Percentiles rank a stretch among this genome's conserved stretches.
These are phyloP conservation scores for Bombus pascuorum DNA, from an alignment of 1,140 invertebrate species.

Conservation along the genomic window DNA sequence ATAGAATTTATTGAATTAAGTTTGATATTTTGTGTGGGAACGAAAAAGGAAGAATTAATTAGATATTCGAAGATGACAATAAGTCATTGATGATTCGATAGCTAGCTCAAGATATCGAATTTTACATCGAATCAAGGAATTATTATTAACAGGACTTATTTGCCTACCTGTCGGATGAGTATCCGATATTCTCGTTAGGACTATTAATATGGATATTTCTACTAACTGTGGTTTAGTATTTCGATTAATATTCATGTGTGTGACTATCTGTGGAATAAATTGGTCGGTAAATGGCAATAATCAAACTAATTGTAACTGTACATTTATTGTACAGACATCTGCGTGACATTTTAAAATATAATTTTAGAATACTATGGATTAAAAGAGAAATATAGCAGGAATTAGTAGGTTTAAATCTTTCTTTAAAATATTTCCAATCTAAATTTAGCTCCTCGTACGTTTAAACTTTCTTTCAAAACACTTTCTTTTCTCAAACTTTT, in stretches of 20 bases:
- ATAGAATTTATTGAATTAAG: neutral
- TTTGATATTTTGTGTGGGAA: neutral
- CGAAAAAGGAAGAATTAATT: neutral
- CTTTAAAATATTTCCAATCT: neutral
- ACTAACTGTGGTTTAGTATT: neutral
- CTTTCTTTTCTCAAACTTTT: neutral
- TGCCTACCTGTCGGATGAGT: neutral
- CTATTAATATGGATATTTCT: neutral
- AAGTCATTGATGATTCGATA: neutral
- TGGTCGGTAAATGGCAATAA: neutral
- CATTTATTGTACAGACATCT: neutral
- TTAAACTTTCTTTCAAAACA: neutral
- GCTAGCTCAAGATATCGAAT: neutral
- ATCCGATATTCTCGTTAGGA: neutral
- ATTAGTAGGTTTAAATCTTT: neutral
- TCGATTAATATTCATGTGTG: conserved; percentile 3
- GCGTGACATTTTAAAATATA: neutral
- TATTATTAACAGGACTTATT: neutral
- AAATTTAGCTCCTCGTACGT: neutral
- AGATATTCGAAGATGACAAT: neutral
- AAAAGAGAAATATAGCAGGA: neutral
- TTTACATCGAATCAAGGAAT: neutral
- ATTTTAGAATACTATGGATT: neutral
- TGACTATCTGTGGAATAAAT: too few species aligned
- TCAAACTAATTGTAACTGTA: neutral